A percentile compares a stretch with the other conserved stretches of the same genome.
phyloP scores from a whole-genome alignment of 37 sponge, comb jelly and placozoan genomes.

The Hexactinellida sp. region DNA sequence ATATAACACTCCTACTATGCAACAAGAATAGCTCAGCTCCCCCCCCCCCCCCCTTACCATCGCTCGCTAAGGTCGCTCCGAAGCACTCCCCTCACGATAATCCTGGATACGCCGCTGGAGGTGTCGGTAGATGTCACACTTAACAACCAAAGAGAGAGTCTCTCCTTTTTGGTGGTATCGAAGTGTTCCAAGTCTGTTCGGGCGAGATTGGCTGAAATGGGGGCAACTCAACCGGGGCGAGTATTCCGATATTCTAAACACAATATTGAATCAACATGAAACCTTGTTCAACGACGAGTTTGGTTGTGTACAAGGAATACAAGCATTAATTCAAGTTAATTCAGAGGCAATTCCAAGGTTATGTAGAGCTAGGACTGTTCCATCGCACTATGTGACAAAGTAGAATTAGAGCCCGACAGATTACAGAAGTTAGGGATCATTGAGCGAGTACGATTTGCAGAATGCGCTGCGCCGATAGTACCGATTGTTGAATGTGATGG shows the following conservation, averaged over 20 bases:
- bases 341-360: slow-evolving; percentile 23
- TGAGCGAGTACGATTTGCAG: background rate
- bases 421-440: background rate
- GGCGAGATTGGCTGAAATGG: slow-evolving; percentile 20
- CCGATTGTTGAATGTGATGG: background rate
- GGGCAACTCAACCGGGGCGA: slow-evolving; percentile 1
- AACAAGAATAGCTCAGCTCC: no score
- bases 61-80: no score
- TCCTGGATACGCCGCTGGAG: no score
- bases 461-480: background rate
- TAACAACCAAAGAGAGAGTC: no score
- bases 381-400: background rate
- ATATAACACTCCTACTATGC: no score
- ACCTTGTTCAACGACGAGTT: slow-evolving; percentile 24
- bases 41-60: no score
- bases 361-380: slow-evolving; percentile 30
- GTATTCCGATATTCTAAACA: background rate
- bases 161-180: no score
- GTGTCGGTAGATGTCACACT: no score
- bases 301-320: slow-evolving; percentile 18
- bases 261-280: background rate
- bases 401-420: background rate
- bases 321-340: slow-evolving; percentile 21
- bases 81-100: no score
- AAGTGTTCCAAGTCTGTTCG: background rate